These are phyloP conservation scores for Aurelia coerulea DNA, from an alignment of 30 jellyfish, hydroid and myxozoan species.

Conservation along the genomic window DNA sequence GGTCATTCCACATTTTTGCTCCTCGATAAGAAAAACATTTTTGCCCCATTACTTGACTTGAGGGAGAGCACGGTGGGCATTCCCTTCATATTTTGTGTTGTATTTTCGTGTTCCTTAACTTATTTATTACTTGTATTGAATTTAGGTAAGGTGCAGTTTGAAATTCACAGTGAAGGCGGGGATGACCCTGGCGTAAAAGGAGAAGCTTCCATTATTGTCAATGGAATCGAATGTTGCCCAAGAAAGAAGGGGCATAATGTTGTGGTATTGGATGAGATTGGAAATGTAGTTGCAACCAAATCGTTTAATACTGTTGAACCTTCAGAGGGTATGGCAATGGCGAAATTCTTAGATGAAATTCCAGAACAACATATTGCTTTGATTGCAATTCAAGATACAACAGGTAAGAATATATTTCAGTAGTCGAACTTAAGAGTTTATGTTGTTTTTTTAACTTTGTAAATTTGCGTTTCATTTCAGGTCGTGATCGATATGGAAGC, in stretches of 20 bases:
- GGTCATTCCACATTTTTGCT: too few relatives aligned
- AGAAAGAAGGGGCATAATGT: conserved; percentile 87
- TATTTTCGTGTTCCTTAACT: too few relatives aligned
- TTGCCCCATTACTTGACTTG: too few relatives aligned
- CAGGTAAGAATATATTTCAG: conserved; percentile 51
- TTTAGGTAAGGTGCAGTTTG: conserved; percentile 89
- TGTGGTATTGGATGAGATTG: conserved; percentile 86
- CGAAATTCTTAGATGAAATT: conserved; percentile 81
- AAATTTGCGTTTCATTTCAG: too few relatives aligned
- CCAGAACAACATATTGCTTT: conserved; percentile 92
- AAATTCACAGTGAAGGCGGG: conserved; percentile 90
- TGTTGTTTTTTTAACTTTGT: too few relatives aligned
- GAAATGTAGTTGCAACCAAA: conserved; percentile 75
- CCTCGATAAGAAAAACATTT: too few relatives aligned
- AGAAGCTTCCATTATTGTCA: conserved; percentile 79
- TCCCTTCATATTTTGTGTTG: too few relatives aligned
- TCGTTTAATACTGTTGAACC: conserved; percentile 82
- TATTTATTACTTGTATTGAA: too few relatives aligned
- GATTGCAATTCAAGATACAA: conserved; percentile 88
- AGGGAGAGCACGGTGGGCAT: too few relatives aligned
- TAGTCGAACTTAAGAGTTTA: background rate
- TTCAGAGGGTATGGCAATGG: conserved; percentile 87
- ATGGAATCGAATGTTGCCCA: conserved; percentile 87
- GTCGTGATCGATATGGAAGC: too few relatives aligned
- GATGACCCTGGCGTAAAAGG: conserved; percentile 90